A percentile compares a stretch with the other conserved stretches of the same genome.
Evolutionary conservation across 2,797 vertebrate species (phyloP).

Genomic region (Ctenopoma multispine): DNA sequence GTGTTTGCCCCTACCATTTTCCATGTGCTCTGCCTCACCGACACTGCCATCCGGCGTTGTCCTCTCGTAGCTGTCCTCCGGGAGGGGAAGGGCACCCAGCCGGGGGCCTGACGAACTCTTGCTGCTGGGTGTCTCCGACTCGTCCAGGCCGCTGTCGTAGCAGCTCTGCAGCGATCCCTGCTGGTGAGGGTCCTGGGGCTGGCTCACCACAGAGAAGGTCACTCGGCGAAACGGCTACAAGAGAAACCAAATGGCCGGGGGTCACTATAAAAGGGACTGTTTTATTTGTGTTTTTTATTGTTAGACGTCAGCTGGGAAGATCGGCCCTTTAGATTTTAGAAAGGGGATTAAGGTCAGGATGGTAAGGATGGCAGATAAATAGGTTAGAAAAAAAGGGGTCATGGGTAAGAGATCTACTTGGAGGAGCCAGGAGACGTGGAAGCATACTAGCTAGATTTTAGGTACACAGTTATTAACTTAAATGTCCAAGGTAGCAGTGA

Average conservation of each 20-base stretch:
- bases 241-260: constrained; percentile 96
- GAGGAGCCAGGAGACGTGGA: background rate
- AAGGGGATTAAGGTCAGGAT: constrained; percentile 47
- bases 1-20: constrained; percentile 99
- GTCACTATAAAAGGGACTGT: constrained; percentile 89
- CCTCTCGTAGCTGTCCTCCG: constrained; percentile 99
- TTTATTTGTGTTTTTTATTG: constrained; percentile 42
- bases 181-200: constrained; percentile 99
- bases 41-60: constrained; percentile 99
- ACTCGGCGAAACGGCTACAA: constrained; percentile 99
- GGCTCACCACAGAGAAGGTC: constrained; percentile 99
- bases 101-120: constrained; percentile 99
- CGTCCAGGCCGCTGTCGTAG: constrained; percentile 99
- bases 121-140: constrained; percentile 99
- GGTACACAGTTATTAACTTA: constrained; percentile 23
- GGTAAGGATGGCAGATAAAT: constrained; percentile 45
- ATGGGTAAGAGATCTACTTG: constrained; percentile 21
- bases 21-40: constrained; percentile 99
- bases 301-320: constrained; percentile 46
- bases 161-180: constrained; percentile 99
- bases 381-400: constrained; percentile 31
- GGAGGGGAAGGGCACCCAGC: constrained; percentile 98
- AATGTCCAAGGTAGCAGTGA: constrained; percentile 11
- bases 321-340: constrained; percentile 48
- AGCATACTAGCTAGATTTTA: constrained; percentile 16